Evolutionary conservation across 2,888 invertebrate genomes (phyloP).

Genomic region (Hypercompe scribonia): DNA sequence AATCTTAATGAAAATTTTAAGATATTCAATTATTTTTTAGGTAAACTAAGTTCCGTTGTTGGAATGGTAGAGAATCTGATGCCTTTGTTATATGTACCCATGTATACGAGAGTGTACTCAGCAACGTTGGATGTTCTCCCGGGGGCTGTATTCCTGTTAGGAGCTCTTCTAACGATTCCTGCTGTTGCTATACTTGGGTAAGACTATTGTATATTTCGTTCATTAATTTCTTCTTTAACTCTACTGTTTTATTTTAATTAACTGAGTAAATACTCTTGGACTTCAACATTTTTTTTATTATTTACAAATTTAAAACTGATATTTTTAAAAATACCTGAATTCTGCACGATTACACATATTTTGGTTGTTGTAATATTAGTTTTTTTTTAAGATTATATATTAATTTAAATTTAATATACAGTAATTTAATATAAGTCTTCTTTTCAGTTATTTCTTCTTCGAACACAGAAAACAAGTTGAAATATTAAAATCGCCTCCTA

Average conservation of each 20-base stretch:
- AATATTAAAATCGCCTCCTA: constrained; percentile 16
- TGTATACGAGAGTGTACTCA: constrained; percentile 89
- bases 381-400: too few species aligned
- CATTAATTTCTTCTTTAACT: background rate
- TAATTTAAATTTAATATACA: too few species aligned
- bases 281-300: too few species aligned
- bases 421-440: background rate
- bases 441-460: constrained; percentile 63
- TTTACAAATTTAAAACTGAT: too few species aligned
- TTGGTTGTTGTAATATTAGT: background rate
- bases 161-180: constrained; percentile 88
- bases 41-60: constrained; percentile 90
- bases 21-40: constrained; percentile 66
- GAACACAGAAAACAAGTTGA: constrained; percentile 58
- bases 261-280: too few species aligned
- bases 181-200: constrained; percentile 88
- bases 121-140: constrained; percentile 89
- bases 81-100: constrained; percentile 90
- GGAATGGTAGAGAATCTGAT: constrained; percentile 89
- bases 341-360: too few species aligned
- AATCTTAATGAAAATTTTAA: too few species aligned
- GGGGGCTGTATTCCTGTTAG: constrained; percentile 89
- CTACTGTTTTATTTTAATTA: background rate
- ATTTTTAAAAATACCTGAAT: background rate
- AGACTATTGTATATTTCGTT: constrained; percentile 43